These are phyloP conservation scores for Eulithis testata DNA, from an alignment of 2,888 invertebrate species.

Conservation along the genomic window DNA sequence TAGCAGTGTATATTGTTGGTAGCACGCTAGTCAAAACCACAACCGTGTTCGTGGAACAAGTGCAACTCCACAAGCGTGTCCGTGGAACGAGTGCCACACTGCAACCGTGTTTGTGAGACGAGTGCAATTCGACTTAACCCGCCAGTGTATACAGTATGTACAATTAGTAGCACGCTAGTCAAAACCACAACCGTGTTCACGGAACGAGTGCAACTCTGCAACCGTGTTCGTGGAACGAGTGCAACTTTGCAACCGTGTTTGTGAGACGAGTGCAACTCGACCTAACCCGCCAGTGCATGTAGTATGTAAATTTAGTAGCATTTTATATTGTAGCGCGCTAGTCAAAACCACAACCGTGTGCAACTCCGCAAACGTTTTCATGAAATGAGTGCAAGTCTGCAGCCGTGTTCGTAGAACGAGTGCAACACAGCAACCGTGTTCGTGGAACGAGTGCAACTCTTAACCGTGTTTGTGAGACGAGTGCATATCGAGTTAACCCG, in stretches of 20 bases:
- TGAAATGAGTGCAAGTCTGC: neutral
- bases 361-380: neutral
- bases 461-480: neutral
- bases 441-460: constrained; percentile 2
- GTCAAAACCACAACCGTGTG: neutral
- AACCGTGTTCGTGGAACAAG: neutral
- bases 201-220: constrained; percentile 1
- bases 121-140: neutral
- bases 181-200: neutral
- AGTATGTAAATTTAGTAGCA: too few relatives aligned
- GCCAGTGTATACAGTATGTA: neutral
- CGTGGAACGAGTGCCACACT: neutral
- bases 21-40: neutral
- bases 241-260: too few relatives aligned
- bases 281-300: neutral
- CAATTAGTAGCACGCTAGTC: too few relatives aligned
- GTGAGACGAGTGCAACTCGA: too few relatives aligned
- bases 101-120: too few relatives aligned
- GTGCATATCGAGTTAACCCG: constrained; percentile 9
- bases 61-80: neutral
- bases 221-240: neutral
- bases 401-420: neutral
- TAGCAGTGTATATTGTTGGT: too few relatives aligned
- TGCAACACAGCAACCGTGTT: neutral
- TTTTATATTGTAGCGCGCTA: too few relatives aligned